Conservation (phyloP, 2,113 vertebrate genomes). For the Alaudala cheleensis region DNA sequence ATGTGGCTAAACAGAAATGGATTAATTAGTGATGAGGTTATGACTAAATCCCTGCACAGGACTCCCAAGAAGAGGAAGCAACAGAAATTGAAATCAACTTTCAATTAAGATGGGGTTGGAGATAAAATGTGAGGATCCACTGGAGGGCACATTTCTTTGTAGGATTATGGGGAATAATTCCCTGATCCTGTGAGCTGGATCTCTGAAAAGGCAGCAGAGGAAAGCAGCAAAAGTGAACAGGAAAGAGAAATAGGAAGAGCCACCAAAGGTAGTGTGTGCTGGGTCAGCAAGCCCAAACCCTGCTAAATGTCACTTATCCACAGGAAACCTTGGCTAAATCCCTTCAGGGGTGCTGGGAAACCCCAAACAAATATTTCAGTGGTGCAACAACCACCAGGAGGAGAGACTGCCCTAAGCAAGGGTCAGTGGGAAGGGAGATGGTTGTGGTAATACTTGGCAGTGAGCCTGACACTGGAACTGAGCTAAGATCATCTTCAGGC, state of each 20-base stretch:
- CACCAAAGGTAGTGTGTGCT: not conserved
- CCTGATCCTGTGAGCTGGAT: not conserved
- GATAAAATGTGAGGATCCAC: not conserved
- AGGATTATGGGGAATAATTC: not conserved
- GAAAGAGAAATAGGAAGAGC: not conserved
- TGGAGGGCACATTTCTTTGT: not conserved
- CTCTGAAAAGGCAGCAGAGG: not conserved
- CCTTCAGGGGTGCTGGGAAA: not conserved
- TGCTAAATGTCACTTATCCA: not conserved
- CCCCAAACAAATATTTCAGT: not conserved
- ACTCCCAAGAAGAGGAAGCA: not conserved
- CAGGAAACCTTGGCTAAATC: not conserved
- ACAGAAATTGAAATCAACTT: not conserved
- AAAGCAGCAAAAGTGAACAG: not conserved
- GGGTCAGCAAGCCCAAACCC: not conserved
- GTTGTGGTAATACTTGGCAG: not conserved
- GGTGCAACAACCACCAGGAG: not conserved
- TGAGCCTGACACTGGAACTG: not conserved
- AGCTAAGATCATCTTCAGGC: not conserved
- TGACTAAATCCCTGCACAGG: conserved; percentile 25
- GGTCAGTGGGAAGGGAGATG: not conserved
- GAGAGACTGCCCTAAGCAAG: not conserved
- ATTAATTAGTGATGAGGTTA: conserved; percentile 52
- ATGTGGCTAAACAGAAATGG: conserved; percentile 65
- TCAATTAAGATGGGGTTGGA: not conserved